phyloP scores from a whole-genome alignment of 2,888 invertebrate species.

The Saturnia japonica region DNA sequence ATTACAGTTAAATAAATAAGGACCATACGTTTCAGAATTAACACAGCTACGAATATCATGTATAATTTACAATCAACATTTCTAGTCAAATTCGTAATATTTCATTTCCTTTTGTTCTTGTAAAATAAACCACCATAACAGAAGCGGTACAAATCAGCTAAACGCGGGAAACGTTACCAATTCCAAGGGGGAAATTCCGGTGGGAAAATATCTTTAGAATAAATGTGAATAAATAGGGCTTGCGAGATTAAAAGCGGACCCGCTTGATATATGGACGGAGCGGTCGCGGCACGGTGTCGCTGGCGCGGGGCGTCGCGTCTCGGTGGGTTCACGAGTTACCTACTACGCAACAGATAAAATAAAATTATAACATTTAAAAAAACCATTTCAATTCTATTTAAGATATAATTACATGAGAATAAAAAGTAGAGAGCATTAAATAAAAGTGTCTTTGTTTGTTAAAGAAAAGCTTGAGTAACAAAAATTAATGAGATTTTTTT shows the following conservation, averaged over 20 bases:
- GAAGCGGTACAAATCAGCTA: slow-evolving; percentile 70
- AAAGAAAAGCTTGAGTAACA: background rate
- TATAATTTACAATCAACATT: slow-evolving; percentile 54
- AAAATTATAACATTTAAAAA: slow-evolving; percentile 48
- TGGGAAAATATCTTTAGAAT: slow-evolving; percentile 75
- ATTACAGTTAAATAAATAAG: slow-evolving; percentile 30
- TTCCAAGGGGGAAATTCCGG: slow-evolving; percentile 74
- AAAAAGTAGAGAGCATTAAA: background rate
- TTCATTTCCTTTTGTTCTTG: slow-evolving; percentile 58
- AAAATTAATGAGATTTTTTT: no score
- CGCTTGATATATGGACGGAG: slow-evolving; percentile 66
- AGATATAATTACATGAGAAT: background rate
- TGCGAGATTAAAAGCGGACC: slow-evolving; percentile 72
- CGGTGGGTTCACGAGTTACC: slow-evolving; percentile 41
- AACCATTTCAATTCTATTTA: slow-evolving; percentile 16
- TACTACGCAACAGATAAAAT: slow-evolving; percentile 50
- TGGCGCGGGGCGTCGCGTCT: slow-evolving; percentile 36
- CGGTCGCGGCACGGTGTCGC: slow-evolving; percentile 38
- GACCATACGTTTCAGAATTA: slow-evolving; percentile 38
- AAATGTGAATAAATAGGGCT: slow-evolving; percentile 78
- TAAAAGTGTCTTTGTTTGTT: background rate
- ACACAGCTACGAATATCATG: slow-evolving; percentile 37
- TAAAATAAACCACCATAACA: slow-evolving; percentile 66
- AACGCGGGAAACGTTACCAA: slow-evolving; percentile 70
- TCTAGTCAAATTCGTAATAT: slow-evolving; percentile 61